Evolutionary conservation across 2,113 vertebrate genomes (phyloP).

Genomic region (Motacilla tschutschensis): DNA sequence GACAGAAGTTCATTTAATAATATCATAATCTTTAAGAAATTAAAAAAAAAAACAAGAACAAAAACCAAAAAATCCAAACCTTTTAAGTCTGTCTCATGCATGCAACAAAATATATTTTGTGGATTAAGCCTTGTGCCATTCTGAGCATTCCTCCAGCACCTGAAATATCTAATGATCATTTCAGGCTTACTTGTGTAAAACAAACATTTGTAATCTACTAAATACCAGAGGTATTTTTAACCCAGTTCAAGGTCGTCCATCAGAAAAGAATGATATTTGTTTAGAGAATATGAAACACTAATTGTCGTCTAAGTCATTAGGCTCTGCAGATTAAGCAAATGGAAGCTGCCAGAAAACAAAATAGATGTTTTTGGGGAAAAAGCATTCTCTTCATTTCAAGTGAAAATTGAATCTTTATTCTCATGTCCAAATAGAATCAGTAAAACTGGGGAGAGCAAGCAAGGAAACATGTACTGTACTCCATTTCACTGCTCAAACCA

Average conservation of each 20-base stretch:
- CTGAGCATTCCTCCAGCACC: neutral
- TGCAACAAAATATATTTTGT: neutral
- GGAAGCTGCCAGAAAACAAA: slow-evolving; percentile 11
- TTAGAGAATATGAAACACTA: neutral
- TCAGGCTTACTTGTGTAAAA: neutral
- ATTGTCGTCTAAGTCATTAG: slow-evolving; percentile 55
- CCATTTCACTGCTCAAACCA: neutral
- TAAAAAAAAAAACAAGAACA: neutral
- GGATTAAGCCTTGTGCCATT: neutral
- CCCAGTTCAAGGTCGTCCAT: neutral
- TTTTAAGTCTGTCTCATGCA: neutral
- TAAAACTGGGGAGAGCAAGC: neutral
- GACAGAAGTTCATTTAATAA: neutral
- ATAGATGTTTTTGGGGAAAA: neutral
- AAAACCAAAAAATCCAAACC: neutral
- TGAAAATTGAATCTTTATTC: slow-evolving; percentile 37
- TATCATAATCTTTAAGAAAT: neutral
- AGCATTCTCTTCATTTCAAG: slow-evolving; percentile 14
- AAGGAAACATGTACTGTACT: neutral
- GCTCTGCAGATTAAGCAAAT: slow-evolving; percentile 46
- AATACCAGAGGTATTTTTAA: slow-evolving; percentile 27
- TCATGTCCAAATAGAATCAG: neutral
- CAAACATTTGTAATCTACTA: neutral
- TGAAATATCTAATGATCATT: neutral
- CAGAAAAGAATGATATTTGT: neutral